Conservation (phyloP, 2,888 invertebrate species). For the Drosophila rellima region DNA sequence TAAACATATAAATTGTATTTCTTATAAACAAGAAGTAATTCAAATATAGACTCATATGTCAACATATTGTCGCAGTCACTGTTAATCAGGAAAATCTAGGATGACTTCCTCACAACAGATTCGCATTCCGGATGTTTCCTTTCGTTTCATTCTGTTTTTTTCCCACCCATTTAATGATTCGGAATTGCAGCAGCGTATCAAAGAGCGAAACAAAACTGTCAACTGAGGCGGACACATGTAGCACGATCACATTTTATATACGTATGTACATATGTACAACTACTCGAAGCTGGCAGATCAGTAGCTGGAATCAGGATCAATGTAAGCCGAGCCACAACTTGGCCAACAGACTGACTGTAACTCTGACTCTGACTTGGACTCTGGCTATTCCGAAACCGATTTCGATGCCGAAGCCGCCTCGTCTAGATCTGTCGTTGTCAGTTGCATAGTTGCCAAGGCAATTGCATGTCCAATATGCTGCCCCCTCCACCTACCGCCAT, state of each 20-base stretch:
- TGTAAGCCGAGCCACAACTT: constrained; percentile 62
- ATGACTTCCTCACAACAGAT: constrained; percentile 37
- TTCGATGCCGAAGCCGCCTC: constrained; percentile 58
- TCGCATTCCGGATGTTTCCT: constrained; percentile 48
- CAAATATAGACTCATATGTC: constrained; percentile 19
- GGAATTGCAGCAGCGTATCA: constrained; percentile 64
- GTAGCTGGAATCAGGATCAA: constrained; percentile 79
- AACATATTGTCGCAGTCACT: constrained; percentile 10
- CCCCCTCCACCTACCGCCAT: not conserved
- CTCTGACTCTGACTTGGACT: not conserved
- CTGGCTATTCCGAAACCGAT: constrained; percentile 28
- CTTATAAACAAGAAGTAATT: not conserved
- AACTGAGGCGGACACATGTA: constrained; percentile 76
- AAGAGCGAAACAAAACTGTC: constrained; percentile 81
- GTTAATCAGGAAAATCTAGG: constrained; percentile 45
- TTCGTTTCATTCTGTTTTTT: constrained; percentile 22
- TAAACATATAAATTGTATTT: no score
- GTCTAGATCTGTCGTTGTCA: constrained; percentile 84
- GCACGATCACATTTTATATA: constrained; percentile 72
- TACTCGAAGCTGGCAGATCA: constrained; percentile 57
- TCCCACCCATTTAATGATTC: constrained; percentile 66
- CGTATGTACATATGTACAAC: constrained; percentile 8
- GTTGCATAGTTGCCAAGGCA: constrained; percentile 77
- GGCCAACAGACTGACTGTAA: constrained; percentile 15
- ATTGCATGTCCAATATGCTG: constrained; percentile 75